Percentiles rank a stretch among this genome's conserved stretches.
Evolutionary conservation across 2,113 vertebrate species (phyloP).

Genomic region (Acrocephalus kingi): DNA sequence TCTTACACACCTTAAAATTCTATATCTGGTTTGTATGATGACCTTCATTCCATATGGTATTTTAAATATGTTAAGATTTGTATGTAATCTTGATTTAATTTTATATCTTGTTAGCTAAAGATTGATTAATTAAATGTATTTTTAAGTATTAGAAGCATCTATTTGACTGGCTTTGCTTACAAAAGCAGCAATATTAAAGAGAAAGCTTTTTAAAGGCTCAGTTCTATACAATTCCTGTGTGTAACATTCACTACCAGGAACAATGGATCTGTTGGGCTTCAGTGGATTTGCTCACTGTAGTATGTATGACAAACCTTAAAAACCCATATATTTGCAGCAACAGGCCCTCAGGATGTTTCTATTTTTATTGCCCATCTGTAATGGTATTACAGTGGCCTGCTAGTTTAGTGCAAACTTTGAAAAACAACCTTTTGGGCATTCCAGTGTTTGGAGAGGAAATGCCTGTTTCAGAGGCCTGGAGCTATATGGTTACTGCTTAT

Average conservation of each 20-base stretch:
- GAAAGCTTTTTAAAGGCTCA: background rate
- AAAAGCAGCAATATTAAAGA: background rate
- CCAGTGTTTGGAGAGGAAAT: background rate
- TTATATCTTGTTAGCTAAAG: background rate
- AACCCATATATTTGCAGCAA: background rate
- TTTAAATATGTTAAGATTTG: background rate
- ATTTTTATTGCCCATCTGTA: background rate
- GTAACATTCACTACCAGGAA: background rate
- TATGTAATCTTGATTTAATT: background rate
- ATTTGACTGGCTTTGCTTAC: background rate
- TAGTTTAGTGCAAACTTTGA: background rate
- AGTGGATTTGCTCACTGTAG: background rate
- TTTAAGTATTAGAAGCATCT: background rate
- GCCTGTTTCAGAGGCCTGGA: background rate
- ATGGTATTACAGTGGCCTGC: background rate
- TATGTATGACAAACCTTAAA: background rate
- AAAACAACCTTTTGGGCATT: background rate
- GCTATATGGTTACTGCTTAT: background rate
- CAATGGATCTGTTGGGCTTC: background rate
- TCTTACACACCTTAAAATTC: background rate
- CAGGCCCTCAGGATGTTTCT: background rate
- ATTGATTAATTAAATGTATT: background rate
- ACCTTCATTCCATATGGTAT: background rate
- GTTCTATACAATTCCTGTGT: background rate
- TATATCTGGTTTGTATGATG: background rate